Base-by-base conservation (phyloP, 2,113 vertebrate species). In the Pionites leucogaster region DNA sequence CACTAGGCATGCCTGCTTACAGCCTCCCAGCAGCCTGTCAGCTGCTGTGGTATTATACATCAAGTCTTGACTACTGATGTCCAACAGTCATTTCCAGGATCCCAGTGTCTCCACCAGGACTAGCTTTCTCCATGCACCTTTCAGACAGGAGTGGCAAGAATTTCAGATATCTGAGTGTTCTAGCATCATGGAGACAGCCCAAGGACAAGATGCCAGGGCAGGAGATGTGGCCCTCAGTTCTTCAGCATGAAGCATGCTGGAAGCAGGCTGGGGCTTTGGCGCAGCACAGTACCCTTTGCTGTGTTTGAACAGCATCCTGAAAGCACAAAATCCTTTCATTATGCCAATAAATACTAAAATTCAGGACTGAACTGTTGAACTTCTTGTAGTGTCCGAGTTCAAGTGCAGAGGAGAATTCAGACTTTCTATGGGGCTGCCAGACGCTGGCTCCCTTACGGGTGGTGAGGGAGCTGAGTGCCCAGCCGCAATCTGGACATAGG, bases 161-260 rank as follows among this genome's bases (percentile, higher is more conserved):
- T 25, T 64, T 41, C 7, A 6, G 9, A 3, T 28, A 13, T 20
- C 0, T 2, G 1, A 0, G 25, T 6, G 18, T 64, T 27, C 52
- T 9, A 4, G 17, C 24, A 46, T 19, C 6, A 22, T 4, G 7
- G 27, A 2, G 13, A 47, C 18, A 57, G 41, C 11, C 12, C 6
- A n/a, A 86, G 17, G 20, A 50, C 24, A 65, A 74, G 7, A 17
- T 53, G 17, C 9, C 35, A 83, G 24, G 41, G 7, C 17, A 74
- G 14, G 7, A 12, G 27, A 79, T 29, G 11, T 52, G 24, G 7
- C 14, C 13, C 6, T 71, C n/a, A 23, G 8, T 65, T 23, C 23
- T 90, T 52, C 67, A 65, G 17, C n/a, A 29, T 68, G 52, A 63
- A 81, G 46, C 4, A 23, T 3, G 3, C 2, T 82, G 31, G 35